These are phyloP conservation scores for Drosophila recens DNA, from an alignment of 2,888 invertebrate species.

Conservation along the genomic window DNA sequence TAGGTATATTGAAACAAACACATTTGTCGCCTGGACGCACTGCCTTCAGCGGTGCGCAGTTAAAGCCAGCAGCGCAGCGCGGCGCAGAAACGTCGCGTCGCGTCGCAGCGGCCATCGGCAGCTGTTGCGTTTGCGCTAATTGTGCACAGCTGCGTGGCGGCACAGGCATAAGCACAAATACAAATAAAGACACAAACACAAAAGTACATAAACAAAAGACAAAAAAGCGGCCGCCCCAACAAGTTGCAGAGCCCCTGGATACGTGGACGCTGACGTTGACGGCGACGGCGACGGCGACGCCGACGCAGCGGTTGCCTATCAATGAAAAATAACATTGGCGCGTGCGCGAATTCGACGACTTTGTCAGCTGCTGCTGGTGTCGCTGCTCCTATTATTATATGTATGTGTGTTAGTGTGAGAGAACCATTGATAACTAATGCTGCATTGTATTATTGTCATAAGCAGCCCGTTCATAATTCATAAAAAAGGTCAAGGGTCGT, in stretches of 20 bases:
- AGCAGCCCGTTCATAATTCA: constrained; percentile 64
- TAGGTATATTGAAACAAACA: not conserved
- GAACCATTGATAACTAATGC: constrained; percentile 32
- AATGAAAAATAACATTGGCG: constrained; percentile 49
- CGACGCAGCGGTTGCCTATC: constrained; percentile 31
- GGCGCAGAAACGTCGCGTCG: constrained; percentile 18
- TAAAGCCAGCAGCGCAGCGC: constrained; percentile 28
- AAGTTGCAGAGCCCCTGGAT: constrained; percentile 41
- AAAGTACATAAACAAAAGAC: constrained; percentile 14
- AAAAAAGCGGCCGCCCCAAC: constrained; percentile 43
- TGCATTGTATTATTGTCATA: constrained; percentile 35
- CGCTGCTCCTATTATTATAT: constrained; percentile 13
- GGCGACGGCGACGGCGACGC: constrained; percentile 20
- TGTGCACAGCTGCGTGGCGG: constrained; percentile 71
- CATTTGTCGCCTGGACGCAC: constrained; percentile 36
- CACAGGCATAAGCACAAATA: constrained; percentile 14
- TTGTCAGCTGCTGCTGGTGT: constrained; percentile 34
- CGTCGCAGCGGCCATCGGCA: constrained; percentile 34
- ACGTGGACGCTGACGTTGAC: constrained; percentile 16
- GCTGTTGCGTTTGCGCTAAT: constrained; percentile 76
- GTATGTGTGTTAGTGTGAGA: not conserved
- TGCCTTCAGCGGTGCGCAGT: constrained; percentile 6
- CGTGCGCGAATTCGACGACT: constrained; percentile 46
- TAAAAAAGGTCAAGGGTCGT: constrained; percentile 72
- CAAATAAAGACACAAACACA: constrained; percentile 23